phyloP scores from a whole-genome alignment of 2,113 vertebrate species.

The Mus spicilegus region DNA sequence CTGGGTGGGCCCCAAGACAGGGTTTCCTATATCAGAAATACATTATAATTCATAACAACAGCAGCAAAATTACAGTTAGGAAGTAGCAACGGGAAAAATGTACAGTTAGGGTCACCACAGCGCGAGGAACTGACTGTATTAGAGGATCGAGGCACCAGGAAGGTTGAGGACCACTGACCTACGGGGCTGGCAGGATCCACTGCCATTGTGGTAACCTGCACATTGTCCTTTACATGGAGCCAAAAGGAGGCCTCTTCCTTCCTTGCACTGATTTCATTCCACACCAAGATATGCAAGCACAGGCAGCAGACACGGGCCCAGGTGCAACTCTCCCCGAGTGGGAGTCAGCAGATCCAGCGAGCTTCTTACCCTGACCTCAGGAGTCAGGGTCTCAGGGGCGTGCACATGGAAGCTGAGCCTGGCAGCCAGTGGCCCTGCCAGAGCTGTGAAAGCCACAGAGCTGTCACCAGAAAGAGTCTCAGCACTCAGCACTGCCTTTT shows the following conservation, averaged over 20 bases:
- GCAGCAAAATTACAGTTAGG: not conserved
- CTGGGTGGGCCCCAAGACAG: not conserved
- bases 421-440: not conserved
- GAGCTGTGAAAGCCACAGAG: not conserved
- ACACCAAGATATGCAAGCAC: not conserved
- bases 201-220: not conserved
- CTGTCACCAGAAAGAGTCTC: not conserved
- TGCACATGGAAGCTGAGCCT: no score
- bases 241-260: not conserved
- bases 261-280: not conserved
- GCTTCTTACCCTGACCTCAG: not conserved
- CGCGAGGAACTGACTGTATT: not conserved
- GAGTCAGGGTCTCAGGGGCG: not conserved
- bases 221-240: not conserved
- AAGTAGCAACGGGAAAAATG: not conserved
- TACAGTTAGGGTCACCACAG: not conserved
- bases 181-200: not conserved
- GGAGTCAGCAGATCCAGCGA: not conserved
- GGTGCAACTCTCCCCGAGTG: not conserved
- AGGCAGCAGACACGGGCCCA: not conserved
- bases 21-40: not conserved
- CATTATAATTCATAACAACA: not conserved
- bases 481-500: no score
- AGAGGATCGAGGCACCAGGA: not conserved
- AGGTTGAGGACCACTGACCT: not conserved